A percentile compares a stretch with the other conserved stretches of the same genome.
phyloP scores from a whole-genome alignment of 1,140 invertebrate species.

The Drosophila mauritiana region DNA sequence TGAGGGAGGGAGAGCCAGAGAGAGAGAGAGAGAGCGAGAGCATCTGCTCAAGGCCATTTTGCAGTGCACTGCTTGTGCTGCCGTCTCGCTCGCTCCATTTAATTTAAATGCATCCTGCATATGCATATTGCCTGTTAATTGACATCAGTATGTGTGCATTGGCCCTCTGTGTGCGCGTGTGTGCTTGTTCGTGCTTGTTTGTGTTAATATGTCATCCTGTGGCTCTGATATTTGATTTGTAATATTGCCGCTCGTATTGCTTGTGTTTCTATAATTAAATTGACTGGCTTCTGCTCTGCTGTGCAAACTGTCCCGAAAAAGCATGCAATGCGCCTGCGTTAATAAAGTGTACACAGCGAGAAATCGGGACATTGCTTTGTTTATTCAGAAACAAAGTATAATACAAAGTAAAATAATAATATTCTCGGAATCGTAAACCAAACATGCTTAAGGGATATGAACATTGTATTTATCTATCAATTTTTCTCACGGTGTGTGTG shows the following conservation, averaged over 20 bases:
- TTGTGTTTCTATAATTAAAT: slow-evolving; percentile 73
- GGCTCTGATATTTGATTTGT: slow-evolving; percentile 73
- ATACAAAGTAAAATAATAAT: background rate
- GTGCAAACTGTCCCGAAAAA: slow-evolving; percentile 26
- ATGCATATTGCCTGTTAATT: slow-evolving; percentile 52
- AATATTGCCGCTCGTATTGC: slow-evolving; percentile 30
- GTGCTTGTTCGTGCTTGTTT: slow-evolving; percentile 3
- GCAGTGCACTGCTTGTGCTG: slow-evolving; percentile 15
- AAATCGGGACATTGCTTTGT: background rate
- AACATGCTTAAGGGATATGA: too few relatives aligned
- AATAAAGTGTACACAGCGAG: background rate
- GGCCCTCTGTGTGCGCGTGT: background rate
- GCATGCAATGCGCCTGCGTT: slow-evolving; percentile 66
- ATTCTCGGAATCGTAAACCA: background rate
- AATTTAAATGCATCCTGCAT: slow-evolving; percentile 14
- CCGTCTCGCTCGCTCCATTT: slow-evolving; percentile 27
- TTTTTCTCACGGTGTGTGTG: background rate
- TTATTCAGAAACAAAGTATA: slow-evolving; percentile 1
- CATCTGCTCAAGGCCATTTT: slow-evolving; percentile 48
- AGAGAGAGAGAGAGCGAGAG: slow-evolving; percentile 1
- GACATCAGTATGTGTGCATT: slow-evolving; percentile 13
- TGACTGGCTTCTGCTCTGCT: slow-evolving; percentile 28
- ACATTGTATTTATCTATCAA: too few relatives aligned
- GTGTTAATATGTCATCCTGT: slow-evolving; percentile 37
- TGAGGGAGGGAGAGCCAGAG: background rate